Base-by-base conservation (phyloP, 2,797 vertebrate species). In the Molossus molossus region DNA sequence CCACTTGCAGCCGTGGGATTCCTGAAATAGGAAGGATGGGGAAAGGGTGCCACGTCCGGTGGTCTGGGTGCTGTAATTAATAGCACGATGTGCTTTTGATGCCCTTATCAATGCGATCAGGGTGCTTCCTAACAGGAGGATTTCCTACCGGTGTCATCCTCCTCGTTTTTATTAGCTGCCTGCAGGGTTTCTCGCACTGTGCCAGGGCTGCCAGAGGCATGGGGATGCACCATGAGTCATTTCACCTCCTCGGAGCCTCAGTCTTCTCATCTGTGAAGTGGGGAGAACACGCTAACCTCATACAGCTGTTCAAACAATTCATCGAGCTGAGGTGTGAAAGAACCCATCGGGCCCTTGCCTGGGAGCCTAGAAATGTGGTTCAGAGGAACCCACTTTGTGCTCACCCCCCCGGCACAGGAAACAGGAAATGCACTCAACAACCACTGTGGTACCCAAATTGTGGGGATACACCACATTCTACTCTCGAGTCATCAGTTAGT, bases 201-300 rank as follows among this genome's bases (percentile, higher is more conserved):
- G 27, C 40, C 17, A 3, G 17, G 40, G 21, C 55, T 23, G 10
- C 2, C 3, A 15, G 70, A 17, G n/a, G 23, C 23, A 0, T 0
- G 6, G 81, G 7, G 14, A 8, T 1, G 1, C 10, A 8, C 6
- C 40, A 6, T 45, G 4, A 50, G 29, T n/a, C 21, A 5, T 29
- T 40, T 21, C 20, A 0, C 45, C 58, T 21, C 29, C 29, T 1
- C 0, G 3, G 12, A 58, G 69, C 45, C 83, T 90, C 81, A 6
- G 10, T 53, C 21, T 94, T 76, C 86, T 77, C 89, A 45, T 45
- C 75, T 60, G 48, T 17, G 92, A 72, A 25, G 20, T 76, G 80
- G 65, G 45, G 17, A 75, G 73, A 69, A 21, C 0, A 1, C 23
- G 5, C 10, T 8, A 6, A 64, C 37, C 33, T 69, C 33, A 6